Evolutionary conservation across 1,140 invertebrate species (phyloP).

Genomic region (Paraescarpia echinospica): DNA sequence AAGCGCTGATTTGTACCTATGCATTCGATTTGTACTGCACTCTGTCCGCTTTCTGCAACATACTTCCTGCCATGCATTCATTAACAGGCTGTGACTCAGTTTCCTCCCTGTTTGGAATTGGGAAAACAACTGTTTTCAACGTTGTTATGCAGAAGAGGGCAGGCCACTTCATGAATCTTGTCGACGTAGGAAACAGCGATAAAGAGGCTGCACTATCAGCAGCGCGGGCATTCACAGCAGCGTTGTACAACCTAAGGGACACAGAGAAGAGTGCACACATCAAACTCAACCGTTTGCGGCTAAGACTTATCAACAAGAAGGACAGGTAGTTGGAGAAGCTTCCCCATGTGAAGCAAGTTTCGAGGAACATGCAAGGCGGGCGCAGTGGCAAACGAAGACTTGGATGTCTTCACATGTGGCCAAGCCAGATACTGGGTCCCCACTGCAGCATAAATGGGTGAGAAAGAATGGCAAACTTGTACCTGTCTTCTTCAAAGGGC

Average conservation of each 20-base stretch:
- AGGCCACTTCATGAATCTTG: background rate
- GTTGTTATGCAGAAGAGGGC: background rate
- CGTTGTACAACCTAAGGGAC: background rate
- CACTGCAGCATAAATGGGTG: background rate
- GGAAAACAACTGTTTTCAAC: background rate
- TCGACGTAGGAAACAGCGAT: background rate
- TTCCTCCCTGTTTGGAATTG: background rate
- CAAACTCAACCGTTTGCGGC: background rate
- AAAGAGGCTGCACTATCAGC: background rate
- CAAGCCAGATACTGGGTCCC: background rate
- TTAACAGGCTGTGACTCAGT: background rate
- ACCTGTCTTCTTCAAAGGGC: background rate
- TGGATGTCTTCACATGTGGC: background rate
- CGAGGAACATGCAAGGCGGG: background rate
- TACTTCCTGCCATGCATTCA: background rate
- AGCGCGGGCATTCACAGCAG: background rate
- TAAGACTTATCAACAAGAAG: background rate
- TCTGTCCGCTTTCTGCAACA: background rate
- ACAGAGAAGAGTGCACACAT: background rate
- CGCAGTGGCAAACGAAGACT: background rate
- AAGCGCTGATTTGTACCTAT: background rate
- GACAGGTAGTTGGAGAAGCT: background rate
- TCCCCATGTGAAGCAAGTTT: background rate
- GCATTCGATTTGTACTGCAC: background rate
- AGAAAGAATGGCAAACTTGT: background rate